These are phyloP conservation scores for Neomicropteryx cornuta DNA, from an alignment of 1,140 invertebrate genomes.

Conservation along the genomic window DNA sequence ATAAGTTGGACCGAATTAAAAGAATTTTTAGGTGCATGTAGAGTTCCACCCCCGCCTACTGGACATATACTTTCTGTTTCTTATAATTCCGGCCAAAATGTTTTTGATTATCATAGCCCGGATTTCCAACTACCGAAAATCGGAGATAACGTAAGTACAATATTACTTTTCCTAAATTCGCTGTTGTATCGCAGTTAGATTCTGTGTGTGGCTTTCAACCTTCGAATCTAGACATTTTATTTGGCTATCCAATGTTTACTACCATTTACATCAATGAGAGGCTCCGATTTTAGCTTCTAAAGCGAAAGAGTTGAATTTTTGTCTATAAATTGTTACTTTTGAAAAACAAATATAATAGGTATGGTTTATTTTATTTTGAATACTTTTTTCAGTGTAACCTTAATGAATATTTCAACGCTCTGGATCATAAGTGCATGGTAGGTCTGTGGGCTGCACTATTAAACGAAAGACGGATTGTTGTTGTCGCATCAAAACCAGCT, in stretches of 20 bases:
- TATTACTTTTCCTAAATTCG: slow-evolving; percentile 8
- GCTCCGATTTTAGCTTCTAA: no score
- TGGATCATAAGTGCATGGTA: slow-evolving; percentile 88
- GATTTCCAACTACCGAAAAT: slow-evolving; percentile 70
- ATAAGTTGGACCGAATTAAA: slow-evolving; percentile 22
- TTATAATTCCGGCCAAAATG: slow-evolving; percentile 43
- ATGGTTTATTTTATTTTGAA: slow-evolving; percentile 10
- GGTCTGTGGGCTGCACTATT: slow-evolving; percentile 88
- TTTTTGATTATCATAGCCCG: slow-evolving; percentile 29
- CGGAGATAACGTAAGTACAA: slow-evolving; percentile 81
- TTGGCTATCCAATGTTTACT: no score
- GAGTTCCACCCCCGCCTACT: slow-evolving; percentile 26
- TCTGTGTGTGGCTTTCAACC: slow-evolving; percentile 16
- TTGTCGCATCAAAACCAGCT: slow-evolving; percentile 77
- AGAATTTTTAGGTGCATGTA: slow-evolving; percentile 28
- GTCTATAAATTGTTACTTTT: no score
- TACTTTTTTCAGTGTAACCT: slow-evolving; percentile 73
- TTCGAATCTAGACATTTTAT: no score
- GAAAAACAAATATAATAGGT: no score
- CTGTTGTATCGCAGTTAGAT: neutral
- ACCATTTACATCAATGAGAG: no score
- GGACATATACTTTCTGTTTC: slow-evolving; percentile 43
- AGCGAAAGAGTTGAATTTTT: no score
- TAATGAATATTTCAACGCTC: slow-evolving; percentile 91
- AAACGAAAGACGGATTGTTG: slow-evolving; percentile 83